Conservation (phyloP, 2,797 vertebrate species). For the Macropus fuliginosus region DNA sequence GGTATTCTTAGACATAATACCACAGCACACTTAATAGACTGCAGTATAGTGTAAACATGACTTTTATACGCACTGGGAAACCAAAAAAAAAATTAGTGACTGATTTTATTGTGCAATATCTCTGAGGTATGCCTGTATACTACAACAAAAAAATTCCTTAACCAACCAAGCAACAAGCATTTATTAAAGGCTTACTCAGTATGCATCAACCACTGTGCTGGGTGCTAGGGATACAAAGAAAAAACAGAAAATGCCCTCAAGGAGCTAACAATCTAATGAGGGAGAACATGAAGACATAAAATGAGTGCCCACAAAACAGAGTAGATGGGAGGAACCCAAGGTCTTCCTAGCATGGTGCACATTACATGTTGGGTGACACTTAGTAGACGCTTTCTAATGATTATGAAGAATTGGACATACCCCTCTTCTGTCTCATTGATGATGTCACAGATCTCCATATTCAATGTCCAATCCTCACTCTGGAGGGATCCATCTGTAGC, state of each 20-base stretch:
- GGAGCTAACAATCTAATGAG: not conserved
- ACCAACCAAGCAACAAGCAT: not conserved
- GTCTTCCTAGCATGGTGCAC: not conserved
- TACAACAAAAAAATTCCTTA: not conserved
- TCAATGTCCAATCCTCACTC: conserved; percentile 98
- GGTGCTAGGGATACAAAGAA: not conserved
- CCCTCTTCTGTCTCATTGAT: conserved; percentile 99
- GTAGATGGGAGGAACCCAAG: not conserved
- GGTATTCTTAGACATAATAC: not conserved
- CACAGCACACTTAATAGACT: too few relatives aligned
- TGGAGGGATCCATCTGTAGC: conserved; percentile 98
- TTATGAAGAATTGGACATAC: conserved; percentile 84
- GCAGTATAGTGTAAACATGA: not conserved
- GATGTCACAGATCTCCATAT: conserved; percentile 99
- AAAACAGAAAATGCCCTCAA: not conserved
- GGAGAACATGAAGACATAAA: not conserved
- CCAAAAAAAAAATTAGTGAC: not conserved
- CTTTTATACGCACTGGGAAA: not conserved
- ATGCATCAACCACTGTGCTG: not conserved
- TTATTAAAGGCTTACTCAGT: not conserved
- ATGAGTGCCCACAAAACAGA: not conserved
- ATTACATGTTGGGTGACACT: not conserved
- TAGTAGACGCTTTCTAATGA: conserved; percentile 15
- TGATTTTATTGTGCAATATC: not conserved
- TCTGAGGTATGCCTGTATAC: not conserved